Evolutionary conservation across 1,140 invertebrate species (phyloP).

Genomic region (Drosophila busckii): DNA sequence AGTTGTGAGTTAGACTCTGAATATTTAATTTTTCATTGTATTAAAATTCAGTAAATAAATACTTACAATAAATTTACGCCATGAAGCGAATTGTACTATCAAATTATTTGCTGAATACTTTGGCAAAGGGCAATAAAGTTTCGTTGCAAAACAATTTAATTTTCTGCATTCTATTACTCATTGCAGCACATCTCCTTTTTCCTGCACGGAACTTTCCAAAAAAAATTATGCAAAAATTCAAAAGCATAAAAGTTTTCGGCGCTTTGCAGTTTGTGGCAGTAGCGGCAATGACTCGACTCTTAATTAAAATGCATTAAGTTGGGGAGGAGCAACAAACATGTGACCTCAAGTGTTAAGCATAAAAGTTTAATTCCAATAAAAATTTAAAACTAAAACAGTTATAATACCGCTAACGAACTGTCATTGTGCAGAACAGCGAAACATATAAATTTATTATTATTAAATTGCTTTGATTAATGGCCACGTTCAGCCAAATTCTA

Average conservation of each 20-base stretch:
- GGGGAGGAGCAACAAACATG: conserved; percentile 22
- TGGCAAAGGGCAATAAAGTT: too few species aligned
- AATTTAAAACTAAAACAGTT: conserved; percentile 17
- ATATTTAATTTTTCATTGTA: too few species aligned
- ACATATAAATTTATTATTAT: background rate
- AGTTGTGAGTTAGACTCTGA: too few species aligned
- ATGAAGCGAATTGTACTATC: too few species aligned
- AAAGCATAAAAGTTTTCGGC: conserved; percentile 48
- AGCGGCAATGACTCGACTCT: conserved; percentile 21
- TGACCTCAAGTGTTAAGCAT: conserved; percentile 43
- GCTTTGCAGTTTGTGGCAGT: conserved; percentile 18
- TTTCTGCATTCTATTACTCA: too few species aligned
- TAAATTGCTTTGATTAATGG: conserved; percentile 36
- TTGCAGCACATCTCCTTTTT: too few species aligned
- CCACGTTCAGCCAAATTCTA: conserved; percentile 9
- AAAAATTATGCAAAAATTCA: conserved; percentile 42
- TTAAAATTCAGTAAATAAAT: too few species aligned
- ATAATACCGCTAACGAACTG: conserved; percentile 25
- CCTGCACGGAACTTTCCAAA: conserved; percentile 1
- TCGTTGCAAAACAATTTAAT: too few species aligned
- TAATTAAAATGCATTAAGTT: conserved; percentile 59
- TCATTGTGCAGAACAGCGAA: conserved; percentile 12
- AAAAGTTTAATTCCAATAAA: conserved; percentile 12
- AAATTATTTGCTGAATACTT: too few species aligned
- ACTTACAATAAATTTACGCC: too few species aligned